These are phyloP conservation scores for Cinclus mexicanus DNA, from an alignment of 2,113 vertebrate genomes.

Conservation along the genomic window DNA sequence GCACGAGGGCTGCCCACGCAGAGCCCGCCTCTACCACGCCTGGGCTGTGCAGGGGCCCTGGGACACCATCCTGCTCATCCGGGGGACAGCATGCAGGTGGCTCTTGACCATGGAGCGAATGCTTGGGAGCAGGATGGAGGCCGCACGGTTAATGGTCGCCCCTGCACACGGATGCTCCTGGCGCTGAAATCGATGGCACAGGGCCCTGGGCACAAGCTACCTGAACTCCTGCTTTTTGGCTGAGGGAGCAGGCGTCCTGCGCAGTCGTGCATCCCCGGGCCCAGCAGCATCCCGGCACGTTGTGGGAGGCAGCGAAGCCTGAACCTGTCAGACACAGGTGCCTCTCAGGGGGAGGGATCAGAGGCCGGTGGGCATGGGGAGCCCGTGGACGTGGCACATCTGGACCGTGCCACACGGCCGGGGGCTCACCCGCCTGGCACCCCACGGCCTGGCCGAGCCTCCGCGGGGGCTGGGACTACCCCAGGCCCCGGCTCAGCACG, in stretches of 20 bases:
- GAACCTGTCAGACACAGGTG: background rate
- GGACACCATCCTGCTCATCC: background rate
- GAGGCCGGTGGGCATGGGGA: background rate
- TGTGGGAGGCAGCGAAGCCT: background rate
- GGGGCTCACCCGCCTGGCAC: background rate
- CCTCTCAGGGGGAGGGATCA: background rate
- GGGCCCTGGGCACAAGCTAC: background rate
- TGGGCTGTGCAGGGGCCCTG: background rate
- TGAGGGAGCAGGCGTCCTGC: background rate
- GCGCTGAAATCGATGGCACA: background rate
- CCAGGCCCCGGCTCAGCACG: background rate
- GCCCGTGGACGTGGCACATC: background rate
- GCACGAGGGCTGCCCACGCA: background rate
- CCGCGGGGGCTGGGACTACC: accelerated
- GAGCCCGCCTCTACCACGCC: background rate
- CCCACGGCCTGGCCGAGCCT: background rate
- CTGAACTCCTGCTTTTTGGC: background rate
- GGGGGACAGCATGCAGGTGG: accelerated
- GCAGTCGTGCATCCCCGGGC: background rate
- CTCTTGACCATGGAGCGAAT: accelerated
- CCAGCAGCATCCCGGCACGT: background rate
- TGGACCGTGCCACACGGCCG: accelerated
- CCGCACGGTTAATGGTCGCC: accelerated
- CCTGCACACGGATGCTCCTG: background rate
- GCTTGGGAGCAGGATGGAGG: background rate